Evolutionary conservation across 2,797 vertebrate genomes (phyloP).

Genomic region (Staurois parvus): DNA sequence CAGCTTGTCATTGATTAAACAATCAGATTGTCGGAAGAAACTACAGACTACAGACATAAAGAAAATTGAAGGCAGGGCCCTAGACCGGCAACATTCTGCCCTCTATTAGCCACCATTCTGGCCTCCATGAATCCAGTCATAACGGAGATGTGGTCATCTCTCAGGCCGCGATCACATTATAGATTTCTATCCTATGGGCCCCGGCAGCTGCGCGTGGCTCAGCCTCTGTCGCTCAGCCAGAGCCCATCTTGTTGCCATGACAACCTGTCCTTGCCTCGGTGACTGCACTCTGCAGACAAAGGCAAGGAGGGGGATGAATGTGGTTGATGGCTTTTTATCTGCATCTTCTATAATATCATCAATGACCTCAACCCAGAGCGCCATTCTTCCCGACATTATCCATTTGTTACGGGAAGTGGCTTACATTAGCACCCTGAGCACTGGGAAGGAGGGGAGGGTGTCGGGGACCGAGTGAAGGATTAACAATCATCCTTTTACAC

Average conservation of each 20-base stretch:
- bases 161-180: too few relatives aligned
- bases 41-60: too few relatives aligned
- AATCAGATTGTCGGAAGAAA: too few relatives aligned
- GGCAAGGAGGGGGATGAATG: not conserved
- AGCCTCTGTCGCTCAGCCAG: not conserved
- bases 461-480: not conserved
- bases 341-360: constrained; percentile 30
- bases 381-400: constrained; percentile 14
- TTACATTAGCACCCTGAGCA: not conserved
- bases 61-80: too few relatives aligned
- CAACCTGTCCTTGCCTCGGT: constrained; percentile 5
- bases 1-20: too few relatives aligned
- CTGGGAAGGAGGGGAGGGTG: not conserved
- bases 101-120: too few relatives aligned
- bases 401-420: not conserved
- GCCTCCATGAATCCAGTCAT: too few relatives aligned
- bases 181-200: not conserved
- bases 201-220: not conserved
- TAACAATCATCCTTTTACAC: not conserved
- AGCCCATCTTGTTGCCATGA: constrained; percentile 23
- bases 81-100: too few relatives aligned
- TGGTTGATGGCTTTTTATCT: constrained; percentile 20
- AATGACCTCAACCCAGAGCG: not conserved
- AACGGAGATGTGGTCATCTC: too few relatives aligned
- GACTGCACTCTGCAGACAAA: not conserved